These are phyloP conservation scores for Montipora foliosa DNA, from an alignment of 64 coral and sea anemone genomes.

Conservation along the genomic window DNA sequence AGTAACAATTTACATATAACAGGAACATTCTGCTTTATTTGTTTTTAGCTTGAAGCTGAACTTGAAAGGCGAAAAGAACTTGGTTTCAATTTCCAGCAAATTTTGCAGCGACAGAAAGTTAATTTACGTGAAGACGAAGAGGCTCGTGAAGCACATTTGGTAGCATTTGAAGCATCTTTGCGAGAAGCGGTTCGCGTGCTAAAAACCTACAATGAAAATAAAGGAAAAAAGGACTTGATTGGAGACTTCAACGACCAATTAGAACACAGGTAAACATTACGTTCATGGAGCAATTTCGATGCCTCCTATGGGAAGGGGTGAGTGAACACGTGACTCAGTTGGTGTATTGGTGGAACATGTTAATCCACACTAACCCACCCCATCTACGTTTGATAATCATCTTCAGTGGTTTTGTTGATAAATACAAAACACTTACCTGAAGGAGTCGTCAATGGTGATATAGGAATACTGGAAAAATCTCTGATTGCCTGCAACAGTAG, in stretches of 20 bases:
- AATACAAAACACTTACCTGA: not conserved
- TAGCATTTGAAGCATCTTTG: constrained; percentile 85
- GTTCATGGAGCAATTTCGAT: too few species aligned
- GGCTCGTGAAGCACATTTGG: constrained; percentile 89
- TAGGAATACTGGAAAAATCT: too few species aligned
- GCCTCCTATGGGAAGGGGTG: not conserved
- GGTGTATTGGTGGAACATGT: too few species aligned
- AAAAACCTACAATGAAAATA: constrained; percentile 77
- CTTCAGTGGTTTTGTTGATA: not conserved
- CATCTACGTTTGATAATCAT: not conserved
- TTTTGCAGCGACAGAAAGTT: constrained; percentile 79
- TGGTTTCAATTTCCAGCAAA: constrained; percentile 97
- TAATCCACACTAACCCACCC: too few species aligned
- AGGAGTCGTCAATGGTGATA: too few species aligned
- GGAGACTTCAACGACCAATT: constrained; percentile 88
- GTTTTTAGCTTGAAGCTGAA: constrained; percentile 86
- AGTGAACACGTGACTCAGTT: not conserved
- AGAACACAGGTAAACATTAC: constrained; percentile 79
- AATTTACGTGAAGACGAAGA: constrained; percentile 91
- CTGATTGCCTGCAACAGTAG: too few species aligned
- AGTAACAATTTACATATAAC: not conserved
- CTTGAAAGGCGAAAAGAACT: constrained; percentile 95
- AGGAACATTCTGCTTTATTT: not conserved
- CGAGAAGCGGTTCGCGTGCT: constrained; percentile 89
- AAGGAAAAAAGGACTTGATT: constrained; percentile 59